These are phyloP conservation scores for Opisthocomus hoazin DNA, from an alignment of 2,113 vertebrate genomes.

Conservation along the genomic window DNA sequence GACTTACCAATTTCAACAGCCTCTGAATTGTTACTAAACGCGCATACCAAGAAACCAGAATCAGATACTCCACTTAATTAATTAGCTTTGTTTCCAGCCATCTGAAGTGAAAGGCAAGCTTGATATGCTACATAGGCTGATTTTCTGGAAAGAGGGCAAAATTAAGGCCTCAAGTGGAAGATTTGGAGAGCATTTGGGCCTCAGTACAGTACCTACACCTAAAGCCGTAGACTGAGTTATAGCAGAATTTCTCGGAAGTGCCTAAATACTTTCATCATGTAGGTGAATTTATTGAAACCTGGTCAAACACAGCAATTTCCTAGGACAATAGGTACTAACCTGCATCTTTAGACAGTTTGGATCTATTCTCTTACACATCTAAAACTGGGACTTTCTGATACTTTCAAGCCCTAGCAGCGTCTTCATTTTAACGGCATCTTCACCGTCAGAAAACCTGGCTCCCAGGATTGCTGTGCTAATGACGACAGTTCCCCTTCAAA, in stretches of 20 bases:
- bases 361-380: neutral
- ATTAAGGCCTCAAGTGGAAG: neutral
- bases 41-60: neutral
- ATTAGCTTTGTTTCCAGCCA: neutral
- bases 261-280: neutral
- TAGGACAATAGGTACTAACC: neutral
- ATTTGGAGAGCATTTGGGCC: neutral
- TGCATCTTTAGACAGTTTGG: neutral
- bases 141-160: neutral
- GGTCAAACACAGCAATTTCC: neutral
- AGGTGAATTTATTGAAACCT: neutral
- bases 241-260: neutral
- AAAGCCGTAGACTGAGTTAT: neutral
- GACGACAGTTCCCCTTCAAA: neutral
- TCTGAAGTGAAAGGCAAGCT: neutral
- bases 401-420: neutral
- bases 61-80: neutral
- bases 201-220: neutral
- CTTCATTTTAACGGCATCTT: neutral
- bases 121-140: fast-evolving
- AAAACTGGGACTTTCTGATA: neutral
- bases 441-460: neutral
- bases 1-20: neutral
- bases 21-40: neutral
- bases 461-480: neutral